Percentiles rank a stretch among this genome's conserved stretches.
Conservation (phyloP, 2,888 invertebrate species). For the Noctua janthe region DNA sequence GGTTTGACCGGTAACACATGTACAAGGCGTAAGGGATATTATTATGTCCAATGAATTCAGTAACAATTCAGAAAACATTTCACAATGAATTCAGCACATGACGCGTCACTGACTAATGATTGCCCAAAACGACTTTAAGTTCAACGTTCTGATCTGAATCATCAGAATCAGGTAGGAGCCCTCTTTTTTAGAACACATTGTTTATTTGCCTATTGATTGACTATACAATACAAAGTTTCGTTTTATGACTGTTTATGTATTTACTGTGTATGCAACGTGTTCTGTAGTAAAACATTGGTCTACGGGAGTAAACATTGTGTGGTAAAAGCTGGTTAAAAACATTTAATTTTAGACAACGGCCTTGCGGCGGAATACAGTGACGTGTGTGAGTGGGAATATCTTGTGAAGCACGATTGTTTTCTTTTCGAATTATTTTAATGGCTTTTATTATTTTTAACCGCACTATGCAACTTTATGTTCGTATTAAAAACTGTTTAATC, state of each 20-base stretch:
- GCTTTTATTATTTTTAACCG: conserved; percentile 13
- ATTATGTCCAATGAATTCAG: background rate
- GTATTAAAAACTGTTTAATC: background rate
- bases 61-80: background rate
- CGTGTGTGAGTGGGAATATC: conserved; percentile 43
- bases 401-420: conserved; percentile 47
- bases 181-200: background rate
- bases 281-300: conserved; percentile 50
- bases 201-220: conserved; percentile 26
- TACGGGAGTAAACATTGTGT: conserved; percentile 61
- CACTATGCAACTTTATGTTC: background rate
- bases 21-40: background rate
- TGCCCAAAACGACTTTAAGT: background rate
- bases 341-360: conserved; percentile 68
- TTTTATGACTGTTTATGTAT: conserved; percentile 38
- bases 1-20: no score
- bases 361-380: conserved; percentile 57
- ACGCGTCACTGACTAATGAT: background rate
- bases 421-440: conserved; percentile 39
- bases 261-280: conserved; percentile 25
- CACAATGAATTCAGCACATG: background rate
- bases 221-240: conserved; percentile 29
- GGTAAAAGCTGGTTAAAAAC: conserved; percentile 58
- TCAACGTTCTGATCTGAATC: conserved; percentile 31
- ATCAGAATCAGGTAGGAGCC: background rate